These are phyloP conservation scores for Acrobasis consociella DNA, from an alignment of 2,888 invertebrate species.

Conservation along the genomic window DNA sequence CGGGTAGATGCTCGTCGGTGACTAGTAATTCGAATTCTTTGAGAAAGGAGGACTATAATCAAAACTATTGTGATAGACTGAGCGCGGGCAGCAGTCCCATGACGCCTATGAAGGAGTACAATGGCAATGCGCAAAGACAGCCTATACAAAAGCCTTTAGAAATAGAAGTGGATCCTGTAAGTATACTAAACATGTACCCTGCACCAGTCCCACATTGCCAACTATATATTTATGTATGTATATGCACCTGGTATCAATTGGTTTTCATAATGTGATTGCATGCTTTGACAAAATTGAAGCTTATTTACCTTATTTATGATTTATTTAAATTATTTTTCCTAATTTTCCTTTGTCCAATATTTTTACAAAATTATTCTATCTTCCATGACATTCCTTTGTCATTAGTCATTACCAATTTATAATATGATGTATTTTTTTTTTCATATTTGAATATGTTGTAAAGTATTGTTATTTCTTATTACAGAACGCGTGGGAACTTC, in stretches of 20 bases:
- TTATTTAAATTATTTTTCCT: constrained; percentile 26
- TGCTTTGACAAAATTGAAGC: constrained; percentile 7
- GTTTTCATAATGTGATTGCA: constrained; percentile 9
- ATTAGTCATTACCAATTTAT: constrained; percentile 16
- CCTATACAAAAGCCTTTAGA: constrained; percentile 80
- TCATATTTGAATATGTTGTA: constrained; percentile 7
- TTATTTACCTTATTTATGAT: constrained; percentile 24
- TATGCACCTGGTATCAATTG: constrained; percentile 14
- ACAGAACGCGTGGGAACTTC: constrained; percentile 85
- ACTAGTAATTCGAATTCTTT: constrained; percentile 60
- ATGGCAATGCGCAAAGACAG: constrained; percentile 67
- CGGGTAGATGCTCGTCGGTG: constrained; percentile 58
- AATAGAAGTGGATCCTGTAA: constrained; percentile 88
- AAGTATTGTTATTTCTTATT: constrained; percentile 36
- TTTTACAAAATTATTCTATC: constrained; percentile 2
- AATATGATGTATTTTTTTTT: neutral
- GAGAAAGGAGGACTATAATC: constrained; percentile 70
- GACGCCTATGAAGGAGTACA: constrained; percentile 59
- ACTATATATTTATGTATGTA: constrained; percentile 25
- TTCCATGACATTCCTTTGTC: constrained; percentile 3
- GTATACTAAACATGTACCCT: constrained; percentile 43
- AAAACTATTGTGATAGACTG: constrained; percentile 69
- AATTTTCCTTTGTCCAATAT: neutral
- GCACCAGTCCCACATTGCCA: constrained; percentile 22
- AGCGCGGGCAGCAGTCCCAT: constrained; percentile 67